Evolutionary conservation across 2,797 vertebrate species (phyloP).

Genomic region (Apogon talboti): DNA sequence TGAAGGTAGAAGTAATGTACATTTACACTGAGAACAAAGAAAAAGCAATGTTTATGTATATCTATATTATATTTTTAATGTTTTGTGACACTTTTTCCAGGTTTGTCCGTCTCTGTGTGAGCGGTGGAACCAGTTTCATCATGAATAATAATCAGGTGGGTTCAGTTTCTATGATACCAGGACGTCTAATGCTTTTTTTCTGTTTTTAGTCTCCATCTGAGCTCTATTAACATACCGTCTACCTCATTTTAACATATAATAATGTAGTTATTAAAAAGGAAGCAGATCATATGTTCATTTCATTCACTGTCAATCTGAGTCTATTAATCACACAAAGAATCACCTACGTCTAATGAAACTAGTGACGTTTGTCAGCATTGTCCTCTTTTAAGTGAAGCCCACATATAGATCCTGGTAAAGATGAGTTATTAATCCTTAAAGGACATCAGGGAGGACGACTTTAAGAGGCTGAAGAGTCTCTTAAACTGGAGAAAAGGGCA

Average conservation of each 20-base stretch:
- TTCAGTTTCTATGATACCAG: not conserved
- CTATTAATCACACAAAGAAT: too few relatives aligned
- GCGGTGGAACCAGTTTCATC: conserved; percentile 9
- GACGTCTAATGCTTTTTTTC: not conserved
- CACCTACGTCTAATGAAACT: too few relatives aligned
- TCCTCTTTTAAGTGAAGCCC: too few relatives aligned
- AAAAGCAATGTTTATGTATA: not conserved
- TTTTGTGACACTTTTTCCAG: not conserved
- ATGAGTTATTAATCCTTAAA: too few relatives aligned
- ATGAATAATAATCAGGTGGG: conserved; percentile 62
- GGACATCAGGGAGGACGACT: too few relatives aligned
- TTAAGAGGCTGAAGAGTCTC: too few relatives aligned
- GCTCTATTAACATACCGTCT: not conserved
- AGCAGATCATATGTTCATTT: not conserved
- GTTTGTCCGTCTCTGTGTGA: not conserved
- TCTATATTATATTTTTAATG: not conserved
- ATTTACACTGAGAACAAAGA: too few relatives aligned
- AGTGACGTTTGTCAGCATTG: too few relatives aligned
- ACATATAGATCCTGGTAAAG: too few relatives aligned
- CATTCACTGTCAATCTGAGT: not conserved
- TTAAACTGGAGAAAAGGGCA: too few relatives aligned
- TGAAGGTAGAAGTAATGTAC: too few relatives aligned
- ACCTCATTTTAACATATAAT: not conserved
- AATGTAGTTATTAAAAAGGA: not conserved
- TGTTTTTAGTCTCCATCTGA: not conserved